phyloP scores from a whole-genome alignment of 2,888 invertebrate genomes.

The Drosophila multiciliata region DNA sequence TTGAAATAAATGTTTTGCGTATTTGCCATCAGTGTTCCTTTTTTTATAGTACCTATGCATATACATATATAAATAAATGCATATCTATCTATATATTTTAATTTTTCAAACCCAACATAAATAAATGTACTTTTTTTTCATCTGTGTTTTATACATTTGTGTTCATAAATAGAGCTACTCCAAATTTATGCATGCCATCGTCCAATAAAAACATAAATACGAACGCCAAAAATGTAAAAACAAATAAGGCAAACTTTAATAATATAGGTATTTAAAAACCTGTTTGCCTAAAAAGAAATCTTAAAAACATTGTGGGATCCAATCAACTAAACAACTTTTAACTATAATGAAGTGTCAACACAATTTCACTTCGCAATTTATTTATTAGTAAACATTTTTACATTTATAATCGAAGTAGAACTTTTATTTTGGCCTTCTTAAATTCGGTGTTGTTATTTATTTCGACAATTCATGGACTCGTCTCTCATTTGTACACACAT shows the following conservation, averaged over 20 bases:
- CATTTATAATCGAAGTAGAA: not conserved
- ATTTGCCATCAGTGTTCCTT: conserved; percentile 71
- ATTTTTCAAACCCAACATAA: conserved; percentile 38
- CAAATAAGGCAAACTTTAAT: conserved; percentile 1
- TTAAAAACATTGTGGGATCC: not conserved
- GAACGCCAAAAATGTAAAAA: conserved; percentile 1
- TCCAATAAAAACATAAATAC: conserved; percentile 22
- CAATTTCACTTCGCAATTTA: not conserved
- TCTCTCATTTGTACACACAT: conserved; percentile 1
- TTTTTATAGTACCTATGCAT: conserved; percentile 44
- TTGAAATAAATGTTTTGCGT: conserved; percentile 60
- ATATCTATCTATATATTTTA: conserved; percentile 25
- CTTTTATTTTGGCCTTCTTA: not conserved
- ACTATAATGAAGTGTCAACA: not conserved
- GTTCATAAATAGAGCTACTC: conserved; percentile 34
- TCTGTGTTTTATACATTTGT: conserved; percentile 33
- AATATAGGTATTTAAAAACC: not conserved
- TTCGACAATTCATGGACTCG: not conserved
- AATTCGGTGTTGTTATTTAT: not conserved
- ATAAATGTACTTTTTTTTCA: conserved; percentile 11
- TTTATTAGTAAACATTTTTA: not conserved
- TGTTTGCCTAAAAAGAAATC: not conserved
- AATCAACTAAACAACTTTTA: not conserved
- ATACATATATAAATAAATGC: conserved; percentile 40
- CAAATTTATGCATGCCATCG: conserved; percentile 46